These are phyloP conservation scores for Polydrusus tereticollis DNA, from an alignment of 2,888 invertebrate genomes.

Conservation along the genomic window DNA sequence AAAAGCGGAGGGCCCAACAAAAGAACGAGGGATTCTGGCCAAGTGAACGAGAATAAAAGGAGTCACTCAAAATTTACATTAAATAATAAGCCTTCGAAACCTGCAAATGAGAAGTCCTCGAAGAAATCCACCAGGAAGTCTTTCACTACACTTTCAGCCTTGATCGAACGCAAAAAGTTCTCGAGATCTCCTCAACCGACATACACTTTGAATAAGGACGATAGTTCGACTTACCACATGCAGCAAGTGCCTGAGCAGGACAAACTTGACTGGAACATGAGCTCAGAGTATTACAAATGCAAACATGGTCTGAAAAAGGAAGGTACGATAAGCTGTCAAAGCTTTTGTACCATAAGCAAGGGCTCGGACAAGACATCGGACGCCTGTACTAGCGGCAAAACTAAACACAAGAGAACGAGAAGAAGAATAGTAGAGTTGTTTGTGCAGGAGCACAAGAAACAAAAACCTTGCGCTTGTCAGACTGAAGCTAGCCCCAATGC, in stretches of 20 bases:
- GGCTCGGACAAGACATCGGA: background rate
- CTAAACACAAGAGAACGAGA: background rate
- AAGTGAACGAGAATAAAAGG: conserved; percentile 3
- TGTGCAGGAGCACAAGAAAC: conserved; percentile 15
- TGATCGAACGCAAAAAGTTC: conserved; percentile 47
- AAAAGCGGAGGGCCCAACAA: background rate
- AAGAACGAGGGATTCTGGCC: background rate
- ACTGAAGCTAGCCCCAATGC: background rate
- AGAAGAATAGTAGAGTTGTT: conserved; percentile 19
- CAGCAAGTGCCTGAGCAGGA: conserved; percentile 30
- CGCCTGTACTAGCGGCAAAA: background rate
- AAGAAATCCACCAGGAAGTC: background rate
- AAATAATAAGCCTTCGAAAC: conserved; percentile 33
- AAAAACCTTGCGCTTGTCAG: background rate
- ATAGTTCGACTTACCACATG: background rate
- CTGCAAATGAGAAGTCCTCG: background rate
- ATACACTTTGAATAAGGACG: background rate
- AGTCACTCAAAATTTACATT: conserved; percentile 44
- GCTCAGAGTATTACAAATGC: conserved; percentile 32
- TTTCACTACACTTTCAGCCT: conserved; percentile 42
- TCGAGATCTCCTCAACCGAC: background rate
- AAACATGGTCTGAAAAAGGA: conserved; percentile 23
- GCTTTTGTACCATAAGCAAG: background rate
- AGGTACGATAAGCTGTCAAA: conserved; percentile 35
- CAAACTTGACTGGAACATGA: conserved; percentile 22